A percentile compares a stretch with the other conserved stretches of the same genome.
These are phyloP conservation scores for Sarcophaga subvicina DNA, from an alignment of 2,888 invertebrate species.

Conservation along the genomic window DNA sequence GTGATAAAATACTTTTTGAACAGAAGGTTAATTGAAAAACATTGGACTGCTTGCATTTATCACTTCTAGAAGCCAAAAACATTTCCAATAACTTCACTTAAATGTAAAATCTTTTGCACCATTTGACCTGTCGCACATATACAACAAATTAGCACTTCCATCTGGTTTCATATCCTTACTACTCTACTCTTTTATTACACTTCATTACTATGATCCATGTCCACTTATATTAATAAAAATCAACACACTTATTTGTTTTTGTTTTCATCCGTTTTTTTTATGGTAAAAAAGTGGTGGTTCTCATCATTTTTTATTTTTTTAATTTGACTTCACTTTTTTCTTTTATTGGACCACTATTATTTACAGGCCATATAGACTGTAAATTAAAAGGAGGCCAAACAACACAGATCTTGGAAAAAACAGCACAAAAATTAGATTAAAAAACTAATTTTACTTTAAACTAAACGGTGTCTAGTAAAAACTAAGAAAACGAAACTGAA, in stretches of 20 bases:
- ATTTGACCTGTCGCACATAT: no score
- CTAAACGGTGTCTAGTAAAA: conserved; percentile 45
- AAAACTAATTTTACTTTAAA: conserved; percentile 44
- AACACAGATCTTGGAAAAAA: conserved; percentile 61
- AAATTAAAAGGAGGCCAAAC: conserved; percentile 58
- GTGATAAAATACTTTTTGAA: no score
- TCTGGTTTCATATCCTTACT: no score
- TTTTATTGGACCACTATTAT: conserved; percentile 15
- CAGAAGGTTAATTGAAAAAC: no score
- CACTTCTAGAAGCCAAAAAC: no score
- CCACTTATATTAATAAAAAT: not conserved
- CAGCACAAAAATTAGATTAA: conserved; percentile 59
- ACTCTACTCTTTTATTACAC: no score
- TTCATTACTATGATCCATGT: no score
- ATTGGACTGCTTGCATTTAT: no score
- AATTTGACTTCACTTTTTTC: conserved; percentile 42
- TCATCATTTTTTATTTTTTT: conserved; percentile 19
- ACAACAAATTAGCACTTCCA: no score
- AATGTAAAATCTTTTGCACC: no score
- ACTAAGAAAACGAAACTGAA: conserved; percentile 51
- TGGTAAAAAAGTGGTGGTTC: conserved; percentile 30
- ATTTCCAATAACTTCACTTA: no score
- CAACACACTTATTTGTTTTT: not conserved
- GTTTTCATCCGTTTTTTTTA: conserved; percentile 41
- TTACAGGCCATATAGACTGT: conserved; percentile 28